These are phyloP conservation scores for Euglossa dilemma DNA, from an alignment of 1,140 invertebrate species.

Conservation along the genomic window DNA sequence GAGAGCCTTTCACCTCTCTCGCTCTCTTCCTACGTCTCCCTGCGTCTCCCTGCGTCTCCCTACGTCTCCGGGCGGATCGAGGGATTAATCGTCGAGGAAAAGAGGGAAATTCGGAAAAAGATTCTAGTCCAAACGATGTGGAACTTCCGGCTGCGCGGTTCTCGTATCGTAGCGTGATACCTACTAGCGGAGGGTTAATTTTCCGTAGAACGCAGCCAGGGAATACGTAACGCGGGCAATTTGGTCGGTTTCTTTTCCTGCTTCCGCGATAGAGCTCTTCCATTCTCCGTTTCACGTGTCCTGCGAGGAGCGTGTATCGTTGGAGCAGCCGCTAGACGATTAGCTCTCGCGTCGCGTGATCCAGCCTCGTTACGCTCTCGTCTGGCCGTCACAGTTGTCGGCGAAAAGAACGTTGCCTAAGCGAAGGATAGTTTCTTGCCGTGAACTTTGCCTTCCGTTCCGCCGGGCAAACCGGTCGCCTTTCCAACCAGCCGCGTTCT, in stretches of 20 bases:
- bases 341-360: constrained; percentile 34
- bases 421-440: constrained; percentile 43
- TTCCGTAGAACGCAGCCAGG: neutral
- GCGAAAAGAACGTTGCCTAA: constrained; percentile 41
- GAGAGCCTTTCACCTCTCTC: constrained; percentile 16
- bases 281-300: neutral
- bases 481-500: neutral
- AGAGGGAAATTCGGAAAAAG: no score
- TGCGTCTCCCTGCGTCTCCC: no score
- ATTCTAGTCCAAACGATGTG: no score
- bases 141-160: no score
- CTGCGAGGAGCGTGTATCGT: neutral
- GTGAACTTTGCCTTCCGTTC: constrained; percentile 44
- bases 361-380: constrained; percentile 28
- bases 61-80: no score
- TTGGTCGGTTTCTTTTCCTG: constrained; percentile 15
- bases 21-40: constrained; percentile 5
- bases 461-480: constrained; percentile 1
- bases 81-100: no score
- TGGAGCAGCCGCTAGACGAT: neutral
- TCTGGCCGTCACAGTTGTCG: constrained; percentile 31
- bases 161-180: neutral
- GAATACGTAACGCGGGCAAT: constrained; percentile 10
- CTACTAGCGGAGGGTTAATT: neutral
- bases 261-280: neutral